These are phyloP conservation scores for Tympanoctomys barrerae DNA, from an alignment of 2,797 vertebrate species.

Conservation along the genomic window DNA sequence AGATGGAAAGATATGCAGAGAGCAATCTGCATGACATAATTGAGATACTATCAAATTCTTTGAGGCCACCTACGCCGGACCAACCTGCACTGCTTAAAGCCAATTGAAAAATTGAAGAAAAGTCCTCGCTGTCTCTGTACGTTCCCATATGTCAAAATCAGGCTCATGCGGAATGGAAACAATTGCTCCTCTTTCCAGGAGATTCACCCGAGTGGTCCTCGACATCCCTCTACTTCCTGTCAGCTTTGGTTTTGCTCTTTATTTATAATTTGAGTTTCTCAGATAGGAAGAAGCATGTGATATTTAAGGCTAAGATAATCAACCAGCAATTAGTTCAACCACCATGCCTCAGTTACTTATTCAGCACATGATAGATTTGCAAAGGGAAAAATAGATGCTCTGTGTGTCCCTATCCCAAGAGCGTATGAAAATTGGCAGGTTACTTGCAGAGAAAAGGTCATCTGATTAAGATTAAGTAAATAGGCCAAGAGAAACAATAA, in stretches of 20 bases:
- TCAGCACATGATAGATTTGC: neutral
- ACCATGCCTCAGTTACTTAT: neutral
- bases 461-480: neutral
- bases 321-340: accelerated
- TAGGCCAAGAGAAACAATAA: neutral
- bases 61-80: too few species aligned
- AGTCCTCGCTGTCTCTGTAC: too few species aligned
- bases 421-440: neutral
- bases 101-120: too few species aligned
- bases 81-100: too few species aligned
- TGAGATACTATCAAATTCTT: too few species aligned
- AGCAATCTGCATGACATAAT: too few species aligned
- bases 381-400: neutral
- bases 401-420: neutral
- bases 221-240: neutral
- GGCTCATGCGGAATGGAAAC: too few species aligned
- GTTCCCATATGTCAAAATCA: too few species aligned
- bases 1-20: too few species aligned
- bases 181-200: too few species aligned
- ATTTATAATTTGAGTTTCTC: neutral
- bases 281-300: neutral
- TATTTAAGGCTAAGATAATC: too few species aligned
- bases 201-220: too few species aligned
- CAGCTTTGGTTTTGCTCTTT: neutral
- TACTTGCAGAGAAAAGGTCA: neutral